Evolutionary conservation across 1,140 invertebrate species (phyloP).

Genomic region (Branchinecta lynchi): DNA sequence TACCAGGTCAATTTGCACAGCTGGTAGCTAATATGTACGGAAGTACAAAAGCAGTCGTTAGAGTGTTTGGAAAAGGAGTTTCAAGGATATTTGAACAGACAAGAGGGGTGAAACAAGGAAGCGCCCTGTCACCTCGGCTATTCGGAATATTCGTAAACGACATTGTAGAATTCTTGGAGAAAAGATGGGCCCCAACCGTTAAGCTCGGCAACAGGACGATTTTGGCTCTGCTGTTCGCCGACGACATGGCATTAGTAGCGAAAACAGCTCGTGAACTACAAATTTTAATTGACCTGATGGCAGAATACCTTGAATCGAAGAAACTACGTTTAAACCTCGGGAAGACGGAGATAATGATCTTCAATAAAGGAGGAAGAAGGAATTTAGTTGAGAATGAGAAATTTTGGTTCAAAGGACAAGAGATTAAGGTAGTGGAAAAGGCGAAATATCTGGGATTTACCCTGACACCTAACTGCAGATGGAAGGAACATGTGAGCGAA

Average conservation of each 20-base stretch:
- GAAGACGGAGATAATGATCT: slow-evolving; percentile 10
- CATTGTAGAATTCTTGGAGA: slow-evolving; percentile 9
- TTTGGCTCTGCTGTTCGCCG: slow-evolving; percentile 6
- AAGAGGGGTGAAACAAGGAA: not conserved
- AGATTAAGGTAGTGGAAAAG: slow-evolving; percentile 11
- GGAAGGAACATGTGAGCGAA: slow-evolving; percentile 7
- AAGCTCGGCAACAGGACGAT: slow-evolving; percentile 4
- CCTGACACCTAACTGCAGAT: slow-evolving; percentile 1
- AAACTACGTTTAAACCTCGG: slow-evolving; percentile 1
- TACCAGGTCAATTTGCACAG: slow-evolving; percentile 2
- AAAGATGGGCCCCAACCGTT: slow-evolving; percentile 9
- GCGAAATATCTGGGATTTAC: slow-evolving; percentile 11
- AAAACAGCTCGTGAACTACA: not conserved
- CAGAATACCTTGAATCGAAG: slow-evolving; percentile 10
- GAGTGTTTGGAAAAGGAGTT: slow-evolving; percentile 6
- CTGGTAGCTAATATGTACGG: slow-evolving; percentile 4
- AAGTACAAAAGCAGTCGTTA: slow-evolving; percentile 11
- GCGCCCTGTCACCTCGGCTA: slow-evolving; percentile 10
- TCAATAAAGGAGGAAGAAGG: slow-evolving; percentile 1
- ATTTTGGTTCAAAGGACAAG: slow-evolving; percentile 9
- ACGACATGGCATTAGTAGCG: slow-evolving; percentile 8
- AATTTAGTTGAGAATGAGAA: slow-evolving; percentile 5
- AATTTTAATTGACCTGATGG: not conserved
- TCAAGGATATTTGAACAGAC: slow-evolving; percentile 11
- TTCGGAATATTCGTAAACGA: slow-evolving; percentile 9